A percentile compares a stretch with the other conserved stretches of the same genome.
These are phyloP conservation scores for Colletes gigas DNA, from an alignment of 1,140 invertebrate genomes.

Conservation along the genomic window DNA sequence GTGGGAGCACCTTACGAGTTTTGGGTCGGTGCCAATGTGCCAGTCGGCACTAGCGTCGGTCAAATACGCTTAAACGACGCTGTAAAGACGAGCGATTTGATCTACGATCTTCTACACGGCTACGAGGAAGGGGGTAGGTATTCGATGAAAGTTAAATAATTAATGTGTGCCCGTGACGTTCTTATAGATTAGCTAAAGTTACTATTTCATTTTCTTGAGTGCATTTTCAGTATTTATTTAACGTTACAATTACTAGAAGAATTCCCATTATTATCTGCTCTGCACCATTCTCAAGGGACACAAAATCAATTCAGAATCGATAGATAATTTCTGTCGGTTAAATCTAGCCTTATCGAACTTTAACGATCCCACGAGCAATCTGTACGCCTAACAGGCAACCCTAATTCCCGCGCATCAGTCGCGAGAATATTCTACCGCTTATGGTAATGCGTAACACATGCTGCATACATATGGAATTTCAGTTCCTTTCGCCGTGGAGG, in stretches of 20 bases:
- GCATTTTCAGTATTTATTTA: too few relatives aligned
- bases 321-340: neutral
- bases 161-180: neutral
- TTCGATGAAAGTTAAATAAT: constrained; percentile 17
- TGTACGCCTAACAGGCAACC: neutral
- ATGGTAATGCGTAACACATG: constrained; percentile 55
- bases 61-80: constrained; percentile 89
- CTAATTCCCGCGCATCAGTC: constrained; percentile 29
- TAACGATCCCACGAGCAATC: constrained; percentile 23
- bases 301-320: neutral
- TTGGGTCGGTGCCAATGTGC: constrained; percentile 92
- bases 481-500: constrained; percentile 95
- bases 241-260: too few relatives aligned
- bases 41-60: constrained; percentile 92
- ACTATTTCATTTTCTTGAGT: too few relatives aligned
- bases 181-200: too few relatives aligned
- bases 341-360: neutral
- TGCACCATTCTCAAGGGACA: too few relatives aligned
- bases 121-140: constrained; percentile 89
- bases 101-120: constrained; percentile 90
- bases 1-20: constrained; percentile 94
- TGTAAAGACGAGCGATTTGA: constrained; percentile 84
- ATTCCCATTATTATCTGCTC: too few relatives aligned
- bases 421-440: constrained; percentile 10
- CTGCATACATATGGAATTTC: constrained; percentile 72